Conservation (phyloP, 2,888 invertebrate species). For the Eilema caniola region DNA sequence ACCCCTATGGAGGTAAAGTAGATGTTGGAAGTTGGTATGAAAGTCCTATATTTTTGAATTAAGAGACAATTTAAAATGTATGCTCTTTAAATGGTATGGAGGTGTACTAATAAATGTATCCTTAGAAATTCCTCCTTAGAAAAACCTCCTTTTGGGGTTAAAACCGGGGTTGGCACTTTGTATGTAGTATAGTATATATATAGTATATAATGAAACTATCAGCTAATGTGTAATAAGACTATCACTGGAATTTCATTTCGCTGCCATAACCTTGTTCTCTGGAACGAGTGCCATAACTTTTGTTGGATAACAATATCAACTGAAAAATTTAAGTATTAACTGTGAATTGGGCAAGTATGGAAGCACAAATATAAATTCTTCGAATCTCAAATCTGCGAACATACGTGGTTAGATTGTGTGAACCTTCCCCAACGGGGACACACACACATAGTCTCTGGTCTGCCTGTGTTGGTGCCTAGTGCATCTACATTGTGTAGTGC, state of each 20-base stretch:
- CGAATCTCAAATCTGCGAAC: constrained; percentile 33
- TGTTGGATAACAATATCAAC: constrained; percentile 11
- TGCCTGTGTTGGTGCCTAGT: constrained; percentile 53
- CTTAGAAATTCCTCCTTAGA: too few relatives aligned
- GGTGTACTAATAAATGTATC: too few relatives aligned
- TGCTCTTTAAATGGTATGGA: too few relatives aligned
- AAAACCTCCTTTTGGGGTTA: too few relatives aligned
- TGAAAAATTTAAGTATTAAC: background rate
- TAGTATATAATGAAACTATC: too few relatives aligned
- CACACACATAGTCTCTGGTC: constrained; percentile 60
- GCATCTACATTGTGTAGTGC: constrained; percentile 39
- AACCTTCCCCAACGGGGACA: constrained; percentile 72
- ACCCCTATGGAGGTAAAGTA: too few relatives aligned
- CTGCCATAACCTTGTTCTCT: background rate
- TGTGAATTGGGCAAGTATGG: constrained; percentile 21
- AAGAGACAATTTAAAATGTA: too few relatives aligned
- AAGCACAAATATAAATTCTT: constrained; percentile 36
- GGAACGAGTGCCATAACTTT: constrained; percentile 10
- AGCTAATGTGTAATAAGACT: background rate
- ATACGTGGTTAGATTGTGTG: constrained; percentile 36
- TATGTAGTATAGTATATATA: too few relatives aligned
- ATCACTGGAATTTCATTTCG: constrained; percentile 9
- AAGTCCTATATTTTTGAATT: too few relatives aligned
- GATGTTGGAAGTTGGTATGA: too few relatives aligned
- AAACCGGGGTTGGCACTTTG: too few relatives aligned